Conservation (phyloP, 2,113 vertebrate genomes). For the Austrofundulus limnaeus region DNA sequence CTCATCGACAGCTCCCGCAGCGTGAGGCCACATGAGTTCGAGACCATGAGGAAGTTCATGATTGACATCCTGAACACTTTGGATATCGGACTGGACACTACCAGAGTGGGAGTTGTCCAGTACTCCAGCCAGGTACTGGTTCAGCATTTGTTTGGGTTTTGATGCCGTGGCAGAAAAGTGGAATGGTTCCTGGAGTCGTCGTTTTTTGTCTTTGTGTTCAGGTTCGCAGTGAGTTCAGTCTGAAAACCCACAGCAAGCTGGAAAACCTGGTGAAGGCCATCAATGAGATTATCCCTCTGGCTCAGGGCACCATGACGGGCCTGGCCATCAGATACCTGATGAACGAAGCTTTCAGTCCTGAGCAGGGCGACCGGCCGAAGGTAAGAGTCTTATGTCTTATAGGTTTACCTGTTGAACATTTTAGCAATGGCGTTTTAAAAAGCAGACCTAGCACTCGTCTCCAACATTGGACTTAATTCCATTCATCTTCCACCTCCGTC, state of each 20-base stretch:
- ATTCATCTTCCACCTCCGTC: background rate
- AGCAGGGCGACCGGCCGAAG: slow-evolving; percentile 85
- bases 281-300: slow-evolving; percentile 87
- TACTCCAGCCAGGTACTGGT: slow-evolving; percentile 89
- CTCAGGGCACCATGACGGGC: slow-evolving; percentile 97
- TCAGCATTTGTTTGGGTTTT: background rate
- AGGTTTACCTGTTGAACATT: background rate
- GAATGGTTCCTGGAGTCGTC: background rate
- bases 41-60: slow-evolving; percentile 95
- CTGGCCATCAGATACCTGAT: slow-evolving; percentile 93
- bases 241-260: slow-evolving; percentile 82
- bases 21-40: slow-evolving; percentile 92
- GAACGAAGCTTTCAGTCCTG: slow-evolving; percentile 86
- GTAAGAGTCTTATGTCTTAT: slow-evolving; percentile 18
- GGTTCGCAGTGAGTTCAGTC: slow-evolving; percentile 92
- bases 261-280: slow-evolving; percentile 88
- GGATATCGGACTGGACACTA: slow-evolving; percentile 85
- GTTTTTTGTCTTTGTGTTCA: slow-evolving; percentile 18
- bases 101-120: slow-evolving; percentile 92
- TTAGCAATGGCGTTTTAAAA: too few species aligned
- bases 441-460: too few species aligned
- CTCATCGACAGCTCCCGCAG: slow-evolving; percentile 98
- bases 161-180: too few species aligned
- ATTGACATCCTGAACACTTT: slow-evolving; percentile 89
- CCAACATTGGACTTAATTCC: background rate